Evolutionary conservation across 2,113 vertebrate species (phyloP).

Genomic region (Zosterops lateralis): DNA sequence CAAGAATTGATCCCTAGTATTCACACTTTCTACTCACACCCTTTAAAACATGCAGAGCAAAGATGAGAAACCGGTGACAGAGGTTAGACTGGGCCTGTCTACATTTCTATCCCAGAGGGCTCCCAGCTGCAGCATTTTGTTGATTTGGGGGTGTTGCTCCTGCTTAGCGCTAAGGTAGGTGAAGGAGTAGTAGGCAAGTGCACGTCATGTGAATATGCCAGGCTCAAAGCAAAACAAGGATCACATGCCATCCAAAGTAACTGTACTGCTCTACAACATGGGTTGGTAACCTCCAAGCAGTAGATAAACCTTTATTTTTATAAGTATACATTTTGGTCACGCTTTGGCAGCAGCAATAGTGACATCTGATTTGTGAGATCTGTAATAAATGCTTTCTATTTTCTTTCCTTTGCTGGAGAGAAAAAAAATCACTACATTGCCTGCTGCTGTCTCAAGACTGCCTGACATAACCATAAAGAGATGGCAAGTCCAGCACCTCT

Average conservation of each 20-base stretch:
- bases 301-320: background rate
- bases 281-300: background rate
- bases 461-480: background rate
- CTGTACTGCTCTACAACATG: background rate
- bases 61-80: background rate
- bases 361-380: background rate
- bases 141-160: background rate
- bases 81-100: background rate
- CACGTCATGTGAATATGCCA: fast-evolving
- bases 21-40: background rate
- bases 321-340: background rate
- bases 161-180: background rate
- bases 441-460: background rate
- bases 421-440: background rate
- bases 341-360: background rate
- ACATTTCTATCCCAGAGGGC: background rate
- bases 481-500: background rate
- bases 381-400: background rate
- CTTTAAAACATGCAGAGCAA: background rate
- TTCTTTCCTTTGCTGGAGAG: background rate
- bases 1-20: background rate
- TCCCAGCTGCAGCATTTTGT: background rate
- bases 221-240: background rate
- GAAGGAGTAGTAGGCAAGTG: background rate
- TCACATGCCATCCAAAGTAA: background rate